These are phyloP conservation scores for Bubalus kerabau DNA, from an alignment of 2,113 vertebrate genomes.

Conservation along the genomic window DNA sequence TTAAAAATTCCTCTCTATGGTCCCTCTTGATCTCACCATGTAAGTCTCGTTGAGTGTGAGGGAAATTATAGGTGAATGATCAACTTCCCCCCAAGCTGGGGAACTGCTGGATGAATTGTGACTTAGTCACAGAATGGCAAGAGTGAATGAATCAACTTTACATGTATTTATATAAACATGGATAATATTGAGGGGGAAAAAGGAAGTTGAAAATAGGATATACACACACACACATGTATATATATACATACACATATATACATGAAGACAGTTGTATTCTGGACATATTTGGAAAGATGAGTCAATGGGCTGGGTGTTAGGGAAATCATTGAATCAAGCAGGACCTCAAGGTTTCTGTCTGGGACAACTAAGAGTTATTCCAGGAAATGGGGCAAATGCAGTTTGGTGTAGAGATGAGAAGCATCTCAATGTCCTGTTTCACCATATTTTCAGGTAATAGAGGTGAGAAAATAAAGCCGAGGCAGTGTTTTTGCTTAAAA, in stretches of 20 bases:
- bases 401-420: not conserved
- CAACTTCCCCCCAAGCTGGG: not conserved
- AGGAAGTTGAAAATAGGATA: not conserved
- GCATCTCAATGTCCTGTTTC: not conserved
- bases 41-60: not conserved
- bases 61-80: not conserved
- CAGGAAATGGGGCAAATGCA: not conserved
- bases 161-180: not conserved
- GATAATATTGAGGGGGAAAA: not conserved
- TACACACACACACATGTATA: rapidly evolving
- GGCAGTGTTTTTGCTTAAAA: not conserved
- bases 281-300: not conserved
- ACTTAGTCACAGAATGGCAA: not conserved
- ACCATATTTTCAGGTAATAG: not conserved
- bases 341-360: not conserved
- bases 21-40: not conserved
- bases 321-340: not conserved
- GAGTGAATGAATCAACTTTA: not conserved
- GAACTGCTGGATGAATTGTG: not conserved
- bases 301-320: not conserved
- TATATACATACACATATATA: rapidly evolving
- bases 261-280: not conserved
- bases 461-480: not conserved
- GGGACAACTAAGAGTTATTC: not conserved
- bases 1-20: not conserved